Base-by-base conservation (phyloP, 2,888 invertebrate genomes). In the Tetheella fluctuosa region DNA sequence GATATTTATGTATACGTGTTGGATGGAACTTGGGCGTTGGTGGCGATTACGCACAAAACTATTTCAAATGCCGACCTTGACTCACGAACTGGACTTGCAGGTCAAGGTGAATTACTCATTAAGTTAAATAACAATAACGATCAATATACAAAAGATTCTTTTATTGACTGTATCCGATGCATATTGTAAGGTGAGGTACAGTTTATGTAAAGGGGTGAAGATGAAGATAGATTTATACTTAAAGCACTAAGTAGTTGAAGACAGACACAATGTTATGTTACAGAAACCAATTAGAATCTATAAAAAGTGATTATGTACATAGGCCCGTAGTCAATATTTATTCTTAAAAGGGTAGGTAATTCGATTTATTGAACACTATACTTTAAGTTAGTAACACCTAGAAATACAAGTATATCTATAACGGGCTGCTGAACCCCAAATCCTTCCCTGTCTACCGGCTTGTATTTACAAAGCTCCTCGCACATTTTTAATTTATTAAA, bases 51-150 rank as follows among this genome's bases (percentile, higher is more conserved):
- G 55, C 34, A 6, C 3, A 34, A 13, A 55, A 55, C 59, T 58
- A 61, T 73, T 71, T 68, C 69, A 69, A 72, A 68, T 65, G 37
- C 23, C 42, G 59, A 60, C 72, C 75, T 71, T 74, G 71, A 63
- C 64, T 59, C 65, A 59, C 17, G 59, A 62, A 61, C 52, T 56
- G 54, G 62, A 28, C 53, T 62, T 48, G 55, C 59, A 58, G 66
- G 65, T 64, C 71, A 70, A 63, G 70, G 71, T 23, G 53, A 62
- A 12, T 34, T 25, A 55, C 55, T 34, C 55, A 23, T 23, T 37
- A 34, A 37, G 10, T 54, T 30, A 54, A 54, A 54, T 54, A 55
- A 55, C 37, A 55, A 55, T 37, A 55, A 55, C 20, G 15, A 25
- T 13, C 12, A 34, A 23, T 37, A 23, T 34, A 37, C 55, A 55